Conservation (phyloP, 2,113 vertebrate species). For the Nematolebias whitei region DNA sequence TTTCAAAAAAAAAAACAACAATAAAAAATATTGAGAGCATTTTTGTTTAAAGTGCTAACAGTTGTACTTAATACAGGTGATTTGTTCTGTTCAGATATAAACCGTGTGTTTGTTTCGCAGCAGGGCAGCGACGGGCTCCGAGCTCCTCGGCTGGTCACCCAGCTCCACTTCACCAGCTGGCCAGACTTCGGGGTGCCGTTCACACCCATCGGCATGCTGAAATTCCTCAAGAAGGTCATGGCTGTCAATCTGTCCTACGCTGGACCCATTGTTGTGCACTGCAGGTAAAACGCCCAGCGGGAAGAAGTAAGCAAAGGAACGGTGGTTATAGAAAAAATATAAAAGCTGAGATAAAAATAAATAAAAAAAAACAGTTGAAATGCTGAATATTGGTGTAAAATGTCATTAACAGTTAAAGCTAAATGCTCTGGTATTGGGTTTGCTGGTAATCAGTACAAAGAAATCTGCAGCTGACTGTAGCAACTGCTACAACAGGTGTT, state of each 20-base stretch:
- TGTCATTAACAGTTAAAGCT: neutral
- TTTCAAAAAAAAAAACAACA: constrained; percentile 22
- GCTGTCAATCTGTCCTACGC: constrained; percentile 86
- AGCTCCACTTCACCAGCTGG: constrained; percentile 99
- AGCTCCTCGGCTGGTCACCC: constrained; percentile 87
- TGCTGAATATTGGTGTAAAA: constrained; percentile 4
- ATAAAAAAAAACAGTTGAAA: neutral
- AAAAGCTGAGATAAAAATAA: too few relatives aligned
- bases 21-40: constrained; percentile 5
- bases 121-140: constrained; percentile 88
- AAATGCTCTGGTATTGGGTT: neutral
- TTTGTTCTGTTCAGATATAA: constrained; percentile 25
- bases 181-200: constrained; percentile 98
- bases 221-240: constrained; percentile 98
- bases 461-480: constrained; percentile 49
- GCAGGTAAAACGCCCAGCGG: constrained; percentile 83
- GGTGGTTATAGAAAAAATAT: neutral
- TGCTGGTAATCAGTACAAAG: constrained; percentile 15
- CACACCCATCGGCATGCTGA: constrained; percentile 97
- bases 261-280: constrained; percentile 93
- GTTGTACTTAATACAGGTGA: neutral
- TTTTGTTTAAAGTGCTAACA: neutral
- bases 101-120: constrained; percentile 57
- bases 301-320: neutral
- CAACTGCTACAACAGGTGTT: constrained; percentile 74